Evolutionary conservation across 2,113 vertebrate genomes (phyloP).

Genomic region (Microtus oregoni): DNA sequence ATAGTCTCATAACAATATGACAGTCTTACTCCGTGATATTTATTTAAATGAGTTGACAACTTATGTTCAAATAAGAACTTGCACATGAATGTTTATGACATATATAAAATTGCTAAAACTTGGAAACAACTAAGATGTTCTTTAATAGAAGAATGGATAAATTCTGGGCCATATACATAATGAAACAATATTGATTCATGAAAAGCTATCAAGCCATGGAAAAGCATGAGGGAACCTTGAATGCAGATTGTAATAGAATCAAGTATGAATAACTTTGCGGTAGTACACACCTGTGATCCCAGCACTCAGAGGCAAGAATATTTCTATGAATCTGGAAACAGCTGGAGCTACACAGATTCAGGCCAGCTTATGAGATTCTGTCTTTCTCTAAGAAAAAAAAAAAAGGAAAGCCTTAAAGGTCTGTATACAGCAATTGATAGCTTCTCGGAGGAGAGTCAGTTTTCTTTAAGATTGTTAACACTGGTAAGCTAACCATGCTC

Average conservation of each 20-base stretch:
- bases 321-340: not conserved
- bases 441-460: not conserved
- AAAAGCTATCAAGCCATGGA: not conserved
- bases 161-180: not conserved
- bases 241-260: not conserved
- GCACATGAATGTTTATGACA: not conserved
- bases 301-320: not conserved
- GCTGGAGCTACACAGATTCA: not conserved
- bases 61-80: not conserved
- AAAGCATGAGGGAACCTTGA: not conserved
- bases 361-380: not conserved
- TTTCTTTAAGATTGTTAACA: not conserved
- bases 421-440: not conserved
- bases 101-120: not conserved
- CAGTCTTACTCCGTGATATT: not conserved
- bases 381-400: not conserved
- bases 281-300: not conserved
- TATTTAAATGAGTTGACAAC: not conserved
- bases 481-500: not conserved
- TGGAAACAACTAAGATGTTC: not conserved
- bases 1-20: not conserved
- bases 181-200: not conserved
- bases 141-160: not conserved
- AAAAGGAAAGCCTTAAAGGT: not conserved
- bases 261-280: not conserved